Evolutionary conservation across 2,797 vertebrate genomes (phyloP).

Genomic region (Eptatretus atami): DNA sequence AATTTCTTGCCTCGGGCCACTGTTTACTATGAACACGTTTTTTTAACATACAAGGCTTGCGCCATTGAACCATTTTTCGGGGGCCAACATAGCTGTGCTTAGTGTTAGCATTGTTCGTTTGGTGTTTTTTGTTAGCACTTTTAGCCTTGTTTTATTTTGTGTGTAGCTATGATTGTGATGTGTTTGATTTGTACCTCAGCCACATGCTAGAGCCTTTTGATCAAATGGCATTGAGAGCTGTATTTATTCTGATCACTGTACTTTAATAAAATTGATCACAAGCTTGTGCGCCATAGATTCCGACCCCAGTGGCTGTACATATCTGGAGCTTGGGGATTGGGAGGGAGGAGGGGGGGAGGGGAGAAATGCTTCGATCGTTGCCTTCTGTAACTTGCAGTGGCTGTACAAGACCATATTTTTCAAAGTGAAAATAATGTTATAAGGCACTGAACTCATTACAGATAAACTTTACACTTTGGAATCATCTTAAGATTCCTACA

Average conservation of each 20-base stretch:
- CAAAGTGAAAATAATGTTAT: no score
- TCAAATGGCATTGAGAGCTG: slow-evolving; percentile 4
- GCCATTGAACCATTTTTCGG: background rate
- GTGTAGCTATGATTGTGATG: background rate
- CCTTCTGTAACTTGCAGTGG: no score
- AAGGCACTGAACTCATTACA: no score
- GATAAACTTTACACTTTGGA: no score
- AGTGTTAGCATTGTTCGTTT: background rate
- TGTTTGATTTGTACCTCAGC: slow-evolving; percentile 4
- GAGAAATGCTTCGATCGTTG: no score
- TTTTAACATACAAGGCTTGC: background rate
- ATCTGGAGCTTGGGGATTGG: no score
- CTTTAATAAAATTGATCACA: slow-evolving; percentile 6
- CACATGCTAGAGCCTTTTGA: slow-evolving; percentile 3
- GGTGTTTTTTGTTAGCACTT: slow-evolving; percentile 1
- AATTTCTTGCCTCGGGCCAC: slow-evolving; percentile 4
- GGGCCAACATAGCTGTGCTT: background rate
- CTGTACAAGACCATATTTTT: no score
- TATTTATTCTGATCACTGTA: slow-evolving; percentile 6
- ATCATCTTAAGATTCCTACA: no score
- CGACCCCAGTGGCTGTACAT: no score
- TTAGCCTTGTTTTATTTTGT: slow-evolving; percentile 3
- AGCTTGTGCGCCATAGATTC: background rate
- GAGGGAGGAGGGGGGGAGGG: no score
- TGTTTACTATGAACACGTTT: slow-evolving; percentile 5